Conservation (phyloP, 2,797 vertebrate species). For the Danio aesculapii region DNA sequence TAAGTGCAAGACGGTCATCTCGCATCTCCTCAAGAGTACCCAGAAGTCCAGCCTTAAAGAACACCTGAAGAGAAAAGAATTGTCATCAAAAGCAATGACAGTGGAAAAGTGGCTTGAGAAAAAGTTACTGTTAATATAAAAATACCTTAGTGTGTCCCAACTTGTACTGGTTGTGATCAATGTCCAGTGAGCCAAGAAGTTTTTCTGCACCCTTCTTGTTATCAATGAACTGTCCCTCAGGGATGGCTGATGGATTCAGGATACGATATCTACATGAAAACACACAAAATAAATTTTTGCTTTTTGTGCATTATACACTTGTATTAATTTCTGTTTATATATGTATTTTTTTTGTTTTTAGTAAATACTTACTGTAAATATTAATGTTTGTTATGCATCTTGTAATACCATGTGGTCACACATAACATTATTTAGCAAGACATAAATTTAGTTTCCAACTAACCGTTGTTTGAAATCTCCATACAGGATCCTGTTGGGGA, state of each 20-base stretch:
- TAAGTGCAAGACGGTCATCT: slow-evolving; percentile 72
- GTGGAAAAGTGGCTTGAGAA: too few relatives aligned
- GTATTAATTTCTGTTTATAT: too few relatives aligned
- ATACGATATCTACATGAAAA: slow-evolving; percentile 67
- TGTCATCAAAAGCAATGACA: slow-evolving; percentile 63
- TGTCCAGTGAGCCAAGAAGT: slow-evolving; percentile 68
- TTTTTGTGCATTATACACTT: too few relatives aligned
- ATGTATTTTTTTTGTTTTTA: too few relatives aligned
- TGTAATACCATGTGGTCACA: too few relatives aligned
- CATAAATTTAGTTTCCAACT: too few relatives aligned
- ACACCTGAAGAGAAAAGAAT: slow-evolving; percentile 67
- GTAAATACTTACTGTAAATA: too few relatives aligned
- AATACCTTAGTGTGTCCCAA: slow-evolving; percentile 68
- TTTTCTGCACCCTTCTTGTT: slow-evolving; percentile 72
- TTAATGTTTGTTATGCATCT: too few relatives aligned
- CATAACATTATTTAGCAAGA: too few relatives aligned
- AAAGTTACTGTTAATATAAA: too few relatives aligned
- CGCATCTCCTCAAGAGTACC: slow-evolving; percentile 74
- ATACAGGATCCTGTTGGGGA: slow-evolving; percentile 89
- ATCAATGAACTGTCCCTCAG: slow-evolving; percentile 75
- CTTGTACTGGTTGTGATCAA: slow-evolving; percentile 73
- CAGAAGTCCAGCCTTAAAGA: slow-evolving; percentile 76
- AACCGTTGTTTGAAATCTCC: slow-evolving; percentile 85
- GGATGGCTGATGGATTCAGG: slow-evolving; percentile 70
- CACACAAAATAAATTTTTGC: too few relatives aligned